These are phyloP conservation scores for Pterocles orientalis DNA, from an alignment of 2,113 vertebrate species.

Conservation along the genomic window DNA sequence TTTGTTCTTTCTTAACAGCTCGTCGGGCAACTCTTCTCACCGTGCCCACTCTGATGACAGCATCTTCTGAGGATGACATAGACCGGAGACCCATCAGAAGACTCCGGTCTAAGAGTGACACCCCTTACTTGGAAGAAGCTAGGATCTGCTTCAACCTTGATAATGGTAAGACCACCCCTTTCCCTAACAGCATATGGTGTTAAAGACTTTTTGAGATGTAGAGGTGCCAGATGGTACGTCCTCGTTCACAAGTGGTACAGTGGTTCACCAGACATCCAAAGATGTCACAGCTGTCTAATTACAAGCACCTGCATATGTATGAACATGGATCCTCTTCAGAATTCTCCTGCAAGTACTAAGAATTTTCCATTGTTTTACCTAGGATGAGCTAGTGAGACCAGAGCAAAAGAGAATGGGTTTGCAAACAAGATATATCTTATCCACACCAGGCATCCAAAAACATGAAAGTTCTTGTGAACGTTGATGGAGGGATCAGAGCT, in stretches of 20 bases:
- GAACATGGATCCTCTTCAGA: not conserved
- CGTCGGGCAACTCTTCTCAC: slow-evolving; percentile 67
- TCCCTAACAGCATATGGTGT: not conserved
- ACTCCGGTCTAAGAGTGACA: slow-evolving; percentile 67
- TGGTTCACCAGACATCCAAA: not conserved
- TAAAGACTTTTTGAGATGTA: not conserved
- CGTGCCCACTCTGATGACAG: slow-evolving; percentile 60
- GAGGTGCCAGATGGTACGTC: not conserved
- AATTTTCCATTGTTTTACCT: not conserved
- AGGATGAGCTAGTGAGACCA: not conserved
- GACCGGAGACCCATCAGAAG: slow-evolving; percentile 66
- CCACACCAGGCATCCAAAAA: not conserved
- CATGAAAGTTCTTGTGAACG: not conserved
- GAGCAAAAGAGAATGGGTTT: not conserved
- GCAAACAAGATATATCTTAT: not conserved
- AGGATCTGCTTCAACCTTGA: slow-evolving; percentile 69
- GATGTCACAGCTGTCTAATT: not conserved
- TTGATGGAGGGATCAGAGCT: not conserved
- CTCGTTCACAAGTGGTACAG: not conserved
- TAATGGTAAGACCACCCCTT: slow-evolving; percentile 37
- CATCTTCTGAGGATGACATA: slow-evolving; percentile 63
- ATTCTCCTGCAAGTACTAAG: not conserved
- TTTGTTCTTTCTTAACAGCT: slow-evolving; percentile 13
- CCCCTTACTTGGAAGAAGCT: slow-evolving; percentile 66
- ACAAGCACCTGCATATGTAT: not conserved